Percentiles rank a stretch among this genome's conserved stretches.
These are phyloP conservation scores for Romanogobio albipinnatus DNA, from an alignment of 2,113 vertebrate genomes.

Conservation along the genomic window DNA sequence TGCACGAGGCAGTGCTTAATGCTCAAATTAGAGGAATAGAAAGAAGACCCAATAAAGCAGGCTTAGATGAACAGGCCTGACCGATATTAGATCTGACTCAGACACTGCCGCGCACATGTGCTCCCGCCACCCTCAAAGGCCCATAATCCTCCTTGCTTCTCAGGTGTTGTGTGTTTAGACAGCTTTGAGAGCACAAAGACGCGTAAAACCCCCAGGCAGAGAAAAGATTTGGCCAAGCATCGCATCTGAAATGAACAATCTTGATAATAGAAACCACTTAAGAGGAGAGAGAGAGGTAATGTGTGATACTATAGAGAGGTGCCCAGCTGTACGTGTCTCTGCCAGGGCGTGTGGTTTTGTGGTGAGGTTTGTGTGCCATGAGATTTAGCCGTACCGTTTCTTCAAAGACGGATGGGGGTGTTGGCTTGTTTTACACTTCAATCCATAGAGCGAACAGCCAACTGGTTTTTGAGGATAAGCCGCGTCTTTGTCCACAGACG, in stretches of 20 bases:
- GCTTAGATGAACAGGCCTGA: constrained; percentile 64
- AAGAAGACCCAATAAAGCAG: constrained; percentile 73
- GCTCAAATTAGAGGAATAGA: constrained; percentile 63
- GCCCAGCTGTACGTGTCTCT: constrained; percentile 31
- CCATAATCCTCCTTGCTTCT: constrained; percentile 51
- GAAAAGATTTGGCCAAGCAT: constrained; percentile 29
- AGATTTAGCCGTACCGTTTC: constrained; percentile 14
- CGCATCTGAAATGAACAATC: constrained; percentile 30
- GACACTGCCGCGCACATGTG: neutral
- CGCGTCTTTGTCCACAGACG: neutral
- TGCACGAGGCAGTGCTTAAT: neutral
- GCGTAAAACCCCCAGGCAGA: constrained; percentile 1
- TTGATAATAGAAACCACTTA: constrained; percentile 21
- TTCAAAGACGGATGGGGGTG: constrained; percentile 21
- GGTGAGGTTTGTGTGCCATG: constrained; percentile 17
- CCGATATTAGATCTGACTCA: constrained; percentile 34
- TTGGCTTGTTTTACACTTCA: constrained; percentile 18
- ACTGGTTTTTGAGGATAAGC: neutral
- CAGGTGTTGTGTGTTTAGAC: constrained; percentile 60
- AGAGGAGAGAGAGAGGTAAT: neutral
- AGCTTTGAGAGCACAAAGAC: constrained; percentile 53
- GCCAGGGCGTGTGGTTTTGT: neutral
- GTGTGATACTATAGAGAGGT: constrained; percentile 19
- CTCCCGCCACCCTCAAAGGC: constrained; percentile 3
- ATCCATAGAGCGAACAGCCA: neutral